Evolutionary conservation across 92 coral and sea anemone genomes (phyloP), one percentile per base, ranked within the genome.

Genomic region (Porites cylindrica): DNA sequence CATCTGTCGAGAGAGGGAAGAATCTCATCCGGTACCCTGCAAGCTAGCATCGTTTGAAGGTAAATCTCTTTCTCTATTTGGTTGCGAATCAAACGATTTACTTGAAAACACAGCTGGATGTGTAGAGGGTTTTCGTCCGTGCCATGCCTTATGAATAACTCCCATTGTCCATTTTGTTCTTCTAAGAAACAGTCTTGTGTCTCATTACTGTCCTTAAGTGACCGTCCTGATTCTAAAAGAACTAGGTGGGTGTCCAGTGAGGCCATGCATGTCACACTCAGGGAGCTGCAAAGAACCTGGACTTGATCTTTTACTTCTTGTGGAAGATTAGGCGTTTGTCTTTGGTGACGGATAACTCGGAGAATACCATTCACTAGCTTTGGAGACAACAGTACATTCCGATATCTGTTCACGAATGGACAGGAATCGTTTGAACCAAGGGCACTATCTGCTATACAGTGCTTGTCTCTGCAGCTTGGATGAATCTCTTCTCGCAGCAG

Each of bases 131-230:
- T 92, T 51, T 94, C 98, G 82, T 90, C 97, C 10, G 94, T 90
- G 19, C 94, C 94, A 61, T 95, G 98, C 84, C 93, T 86, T 78
- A 95, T 86, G 71, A 85, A 91, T 78, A 95, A 91, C 66, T 93
- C 92, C 96, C 96, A 90, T 13, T 87, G 84, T 24, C 88, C 90
- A 62, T 91, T 90, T n/a, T 87, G 91, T 51, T 95, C 96, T 82
- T 95, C 98, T 59, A 95, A 83, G 93, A 95, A 95, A 63, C 98
- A 95, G 89, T 95, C 98, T 92, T 95, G 93, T 4, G 88, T 78
- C 63, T 90, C 96, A 66, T 93, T 91, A 88, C 97, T 96, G 88
- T 95, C 88, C 64, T 91, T 74, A 18, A 95, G 92, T 6, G 99
- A 90, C 19, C 76, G 82, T 8, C 94, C 93, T 1, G 97, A 93